phyloP scores from a whole-genome alignment of 2,888 invertebrate species.

The Coremacera marginata region DNA sequence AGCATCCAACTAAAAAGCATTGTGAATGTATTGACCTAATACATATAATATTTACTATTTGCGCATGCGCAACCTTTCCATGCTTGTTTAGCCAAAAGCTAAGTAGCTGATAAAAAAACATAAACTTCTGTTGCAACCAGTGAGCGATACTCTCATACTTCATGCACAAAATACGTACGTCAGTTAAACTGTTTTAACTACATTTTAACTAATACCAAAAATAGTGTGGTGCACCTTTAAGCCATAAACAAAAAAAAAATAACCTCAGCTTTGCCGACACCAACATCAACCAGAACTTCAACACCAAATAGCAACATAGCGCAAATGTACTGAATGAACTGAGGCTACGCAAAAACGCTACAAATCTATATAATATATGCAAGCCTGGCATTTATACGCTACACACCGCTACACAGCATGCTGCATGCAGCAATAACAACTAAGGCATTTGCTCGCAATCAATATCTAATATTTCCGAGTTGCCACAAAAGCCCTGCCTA shows the following conservation, averaged over 20 bases:
- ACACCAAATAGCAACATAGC: not conserved
- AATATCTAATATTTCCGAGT: not conserved
- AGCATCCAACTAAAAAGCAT: not conserved
- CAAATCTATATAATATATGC: slow-evolving; percentile 20
- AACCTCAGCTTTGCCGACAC: not conserved
- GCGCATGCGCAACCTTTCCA: not conserved
- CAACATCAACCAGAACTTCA: not conserved
- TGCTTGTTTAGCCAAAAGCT: not conserved
- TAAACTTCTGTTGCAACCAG: not conserved
- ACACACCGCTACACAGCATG: not conserved
- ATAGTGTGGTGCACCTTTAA: slow-evolving; percentile 1
- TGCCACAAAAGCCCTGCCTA: not conserved
- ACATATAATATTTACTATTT: not conserved
- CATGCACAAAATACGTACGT: slow-evolving; percentile 18
- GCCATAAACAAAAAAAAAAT: not conserved
- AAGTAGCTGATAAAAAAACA: not conserved
- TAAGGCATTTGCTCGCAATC: not conserved
- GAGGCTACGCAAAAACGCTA: slow-evolving; percentile 10
- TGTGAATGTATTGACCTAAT: not conserved
- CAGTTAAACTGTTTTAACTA: slow-evolving; percentile 18
- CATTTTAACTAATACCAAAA: slow-evolving; percentile 27
- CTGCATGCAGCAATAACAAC: not conserved
- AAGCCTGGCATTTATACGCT: slow-evolving; percentile 10
- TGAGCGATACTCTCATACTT: not conserved
- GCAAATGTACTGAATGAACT: not conserved